Evolutionary conservation across 2,797 vertebrate species (phyloP).

Genomic region (Lithobates sylvaticus): DNA sequence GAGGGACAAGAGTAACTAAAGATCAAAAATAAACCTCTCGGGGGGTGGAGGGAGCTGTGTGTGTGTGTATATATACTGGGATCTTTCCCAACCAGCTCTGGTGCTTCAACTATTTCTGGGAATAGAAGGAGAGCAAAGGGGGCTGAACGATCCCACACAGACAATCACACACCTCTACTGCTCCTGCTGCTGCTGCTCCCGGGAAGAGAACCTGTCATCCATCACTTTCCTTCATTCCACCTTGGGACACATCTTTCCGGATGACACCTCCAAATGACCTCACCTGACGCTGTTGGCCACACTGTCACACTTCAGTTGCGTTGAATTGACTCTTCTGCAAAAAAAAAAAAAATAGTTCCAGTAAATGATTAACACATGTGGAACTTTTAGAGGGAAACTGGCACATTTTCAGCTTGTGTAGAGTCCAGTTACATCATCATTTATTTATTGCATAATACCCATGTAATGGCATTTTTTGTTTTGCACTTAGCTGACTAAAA

Average conservation of each 20-base stretch:
- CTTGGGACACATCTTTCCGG: background rate
- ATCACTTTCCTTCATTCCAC: background rate
- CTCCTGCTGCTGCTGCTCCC: slow-evolving; percentile 10
- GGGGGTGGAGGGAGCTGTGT: slow-evolving; percentile 77
- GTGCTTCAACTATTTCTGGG: slow-evolving; percentile 65
- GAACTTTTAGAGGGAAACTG: slow-evolving; percentile 7
- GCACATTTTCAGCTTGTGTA: background rate
- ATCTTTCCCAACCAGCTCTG: slow-evolving; percentile 74
- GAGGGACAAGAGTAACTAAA: slow-evolving; percentile 86
- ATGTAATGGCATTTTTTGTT: background rate
- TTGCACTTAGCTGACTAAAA: background rate
- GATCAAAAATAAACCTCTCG: slow-evolving; percentile 93
- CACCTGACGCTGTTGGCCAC: background rate
- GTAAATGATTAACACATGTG: slow-evolving; percentile 26
- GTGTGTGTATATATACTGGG: slow-evolving; percentile 89
- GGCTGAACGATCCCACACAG: slow-evolving; percentile 23
- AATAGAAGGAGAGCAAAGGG: slow-evolving; percentile 12
- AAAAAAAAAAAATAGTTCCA: too few relatives aligned
- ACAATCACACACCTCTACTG: slow-evolving; percentile 22
- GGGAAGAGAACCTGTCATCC: slow-evolving; percentile 10
- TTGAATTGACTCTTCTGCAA: background rate
- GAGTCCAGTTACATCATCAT: background rate
- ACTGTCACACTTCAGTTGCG: background rate
- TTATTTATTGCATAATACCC: background rate
- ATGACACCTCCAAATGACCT: background rate